A percentile compares a stretch with the other conserved stretches of the same genome.
These are phyloP conservation scores for Drosophila merina DNA, from an alignment of 2,888 invertebrate species.

Conservation along the genomic window DNA sequence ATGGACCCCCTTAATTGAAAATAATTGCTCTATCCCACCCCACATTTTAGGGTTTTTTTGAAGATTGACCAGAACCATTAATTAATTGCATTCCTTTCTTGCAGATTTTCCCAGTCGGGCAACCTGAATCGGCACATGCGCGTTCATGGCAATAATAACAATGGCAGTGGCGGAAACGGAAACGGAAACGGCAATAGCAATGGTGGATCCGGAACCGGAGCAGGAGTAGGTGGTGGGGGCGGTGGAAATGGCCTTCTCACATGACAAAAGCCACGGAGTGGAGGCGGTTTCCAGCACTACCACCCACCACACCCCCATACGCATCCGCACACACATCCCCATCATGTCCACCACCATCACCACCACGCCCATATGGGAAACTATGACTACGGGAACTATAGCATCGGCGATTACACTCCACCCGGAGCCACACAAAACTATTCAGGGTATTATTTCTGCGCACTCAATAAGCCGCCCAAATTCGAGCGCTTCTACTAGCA, in stretches of 20 bases:
- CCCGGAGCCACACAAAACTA: conserved; percentile 83
- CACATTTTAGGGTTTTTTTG: not conserved
- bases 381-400: conserved; percentile 80
- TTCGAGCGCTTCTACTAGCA: conserved; percentile 82
- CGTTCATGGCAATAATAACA: conserved; percentile 91
- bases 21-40: not conserved
- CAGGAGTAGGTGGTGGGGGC: conserved; percentile 65
- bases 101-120: conserved; percentile 97
- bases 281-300: conserved; percentile 83
- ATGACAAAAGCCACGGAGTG: conserved; percentile 85
- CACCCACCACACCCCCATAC: conserved; percentile 77
- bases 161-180: conserved; percentile 36
- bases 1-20: no score
- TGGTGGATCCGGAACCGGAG: conserved; percentile 42
- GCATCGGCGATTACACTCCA: conserved; percentile 82
- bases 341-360: conserved; percentile 54
- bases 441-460: conserved; percentile 84
- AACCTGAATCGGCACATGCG: conserved; percentile 99
- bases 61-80: not conserved
- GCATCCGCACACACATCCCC: conserved; percentile 60
- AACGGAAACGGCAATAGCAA: conserved; percentile 38
- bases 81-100: conserved; percentile 44
- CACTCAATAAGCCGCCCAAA: conserved; percentile 83
- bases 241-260: conserved; percentile 85
- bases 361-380: conserved; percentile 67